phyloP scores from a whole-genome alignment of 1,140 invertebrate species.

The Calephelis nemesis region DNA sequence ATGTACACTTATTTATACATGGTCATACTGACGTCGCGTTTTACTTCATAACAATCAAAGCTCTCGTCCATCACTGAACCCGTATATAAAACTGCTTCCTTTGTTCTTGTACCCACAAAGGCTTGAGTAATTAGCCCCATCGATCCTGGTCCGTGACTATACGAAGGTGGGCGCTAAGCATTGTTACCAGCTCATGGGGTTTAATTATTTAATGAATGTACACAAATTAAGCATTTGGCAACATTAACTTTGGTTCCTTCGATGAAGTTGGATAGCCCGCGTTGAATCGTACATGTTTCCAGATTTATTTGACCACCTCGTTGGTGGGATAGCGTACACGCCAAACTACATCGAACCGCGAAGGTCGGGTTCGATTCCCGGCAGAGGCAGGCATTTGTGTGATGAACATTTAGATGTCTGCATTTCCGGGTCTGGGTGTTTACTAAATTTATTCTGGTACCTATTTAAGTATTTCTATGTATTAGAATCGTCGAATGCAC shows the following conservation, averaged over 20 bases:
- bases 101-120: slow-evolving; percentile 29
- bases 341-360: too few species aligned
- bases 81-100: slow-evolving; percentile 31
- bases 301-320: too few species aligned
- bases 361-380: too few species aligned
- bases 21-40: background rate
- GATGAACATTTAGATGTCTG: too few species aligned
- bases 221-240: slow-evolving; percentile 23
- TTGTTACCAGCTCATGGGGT: slow-evolving; percentile 51
- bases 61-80: slow-evolving; percentile 24
- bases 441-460: too few species aligned
- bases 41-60: background rate
- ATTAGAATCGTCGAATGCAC: too few species aligned
- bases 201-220: slow-evolving; percentile 44
- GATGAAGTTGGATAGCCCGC: too few species aligned
- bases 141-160: slow-evolving; percentile 23
- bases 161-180: slow-evolving; percentile 29
- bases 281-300: too few species aligned
- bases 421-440: too few species aligned
- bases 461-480: too few species aligned
- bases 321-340: too few species aligned
- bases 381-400: too few species aligned
- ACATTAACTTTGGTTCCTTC: background rate
- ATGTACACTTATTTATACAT: background rate
- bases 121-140: slow-evolving; percentile 29